Evolutionary conservation across 2,797 vertebrate genomes (phyloP), one percentile per base, ranked within the genome.

Genomic region (Psittacula echo): DNA sequence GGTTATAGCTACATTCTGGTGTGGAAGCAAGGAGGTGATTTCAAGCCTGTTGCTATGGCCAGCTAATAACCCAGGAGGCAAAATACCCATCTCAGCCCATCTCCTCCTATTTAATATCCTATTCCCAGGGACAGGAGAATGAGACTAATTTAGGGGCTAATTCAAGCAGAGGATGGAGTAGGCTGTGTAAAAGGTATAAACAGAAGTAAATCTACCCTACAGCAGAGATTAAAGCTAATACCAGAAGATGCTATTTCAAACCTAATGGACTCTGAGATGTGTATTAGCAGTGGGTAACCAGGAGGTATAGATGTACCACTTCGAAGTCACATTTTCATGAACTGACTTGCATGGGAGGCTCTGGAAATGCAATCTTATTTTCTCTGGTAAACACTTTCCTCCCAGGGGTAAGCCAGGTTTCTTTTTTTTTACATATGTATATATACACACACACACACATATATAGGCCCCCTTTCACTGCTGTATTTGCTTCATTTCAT

Each of bases 151-250:
- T 39, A 34, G 32, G 54, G 32, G 45, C 9, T 80, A 39, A 77
- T 74, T 85, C 92, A 56, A 80, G 45, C 29, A 44, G 44, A 77
- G 44, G 67, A 82, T 66, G 47, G 84, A 65, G 64, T 10, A 79
- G 60, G 37, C 11, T 58, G 10, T 8, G 47, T 39, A 14, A 71
- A 22, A 83, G 45, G 34, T 53, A 41, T 22, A 17, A 83, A 19
- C 29, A 62, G 50, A 50, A 90, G 51, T 39, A 54, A 80, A 62
- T 60, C 68, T 60, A 50, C 29, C 76, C 83, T 16, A 20, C 18
- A 90, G 86, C 76, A 85, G 64, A 76, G 82, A 89, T 91, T 75
- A 86, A 67, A 87, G 60, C 64, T 64, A 72, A 45, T 29, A 39
- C 12, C 66, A 77, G 47, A 26, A 13, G 68, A 26, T 11, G 20